Evolutionary conservation across 2,888 invertebrate species (phyloP).

Genomic region (Orchestes rusci): DNA sequence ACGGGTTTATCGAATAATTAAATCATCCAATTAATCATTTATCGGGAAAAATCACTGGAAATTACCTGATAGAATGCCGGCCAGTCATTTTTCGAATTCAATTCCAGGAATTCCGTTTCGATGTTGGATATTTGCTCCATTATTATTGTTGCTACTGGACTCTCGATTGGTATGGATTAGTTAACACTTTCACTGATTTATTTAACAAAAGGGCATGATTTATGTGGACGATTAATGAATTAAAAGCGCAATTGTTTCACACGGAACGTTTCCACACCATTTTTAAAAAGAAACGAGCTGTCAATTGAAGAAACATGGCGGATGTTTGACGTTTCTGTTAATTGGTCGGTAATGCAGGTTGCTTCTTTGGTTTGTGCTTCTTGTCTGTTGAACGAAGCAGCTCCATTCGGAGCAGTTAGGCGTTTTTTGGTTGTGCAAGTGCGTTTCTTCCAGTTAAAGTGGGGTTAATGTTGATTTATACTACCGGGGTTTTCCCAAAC

Average conservation of each 20-base stretch:
- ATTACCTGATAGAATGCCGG: conserved; percentile 62
- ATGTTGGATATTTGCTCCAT: conserved; percentile 47
- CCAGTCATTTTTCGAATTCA: conserved; percentile 66
- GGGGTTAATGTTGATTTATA: too few species aligned
- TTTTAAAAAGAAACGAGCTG: conserved; percentile 37
- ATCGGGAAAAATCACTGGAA: too few species aligned
- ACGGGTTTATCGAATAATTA: too few species aligned
- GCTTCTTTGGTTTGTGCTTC: too few species aligned
- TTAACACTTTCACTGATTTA: conserved; percentile 15
- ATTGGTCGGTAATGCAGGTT: too few species aligned
- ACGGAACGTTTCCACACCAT: conserved; percentile 35
- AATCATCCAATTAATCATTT: too few species aligned
- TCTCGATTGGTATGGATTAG: conserved; percentile 16
- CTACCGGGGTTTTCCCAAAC: too few species aligned
- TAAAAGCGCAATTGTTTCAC: conserved; percentile 15
- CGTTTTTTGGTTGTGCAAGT: too few species aligned
- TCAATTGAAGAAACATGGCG: conserved; percentile 7
- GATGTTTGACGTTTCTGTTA: conserved; percentile 2
- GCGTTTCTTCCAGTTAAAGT: too few species aligned
- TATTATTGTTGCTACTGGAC: not conserved
- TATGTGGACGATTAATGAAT: conserved; percentile 6
- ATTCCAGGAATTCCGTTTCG: conserved; percentile 66
- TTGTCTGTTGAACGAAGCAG: too few species aligned
- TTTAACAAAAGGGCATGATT: conserved; percentile 11
- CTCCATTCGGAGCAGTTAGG: too few species aligned